phyloP scores from a whole-genome alignment of 2,888 invertebrate genomes.

The Silvanus unidentatus region DNA sequence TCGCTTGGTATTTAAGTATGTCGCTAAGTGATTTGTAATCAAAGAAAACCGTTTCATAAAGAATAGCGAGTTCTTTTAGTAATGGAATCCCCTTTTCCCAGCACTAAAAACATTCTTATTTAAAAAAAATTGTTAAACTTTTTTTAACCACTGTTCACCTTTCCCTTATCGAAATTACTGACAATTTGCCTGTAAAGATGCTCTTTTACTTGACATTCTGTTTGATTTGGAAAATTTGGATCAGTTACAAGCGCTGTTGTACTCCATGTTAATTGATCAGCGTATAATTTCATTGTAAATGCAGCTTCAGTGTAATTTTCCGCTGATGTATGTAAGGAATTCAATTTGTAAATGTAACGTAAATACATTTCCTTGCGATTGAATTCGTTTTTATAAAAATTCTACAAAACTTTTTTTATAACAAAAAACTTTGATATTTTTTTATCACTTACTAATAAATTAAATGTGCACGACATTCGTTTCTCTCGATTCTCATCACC shows the following conservation, averaged over 20 bases:
- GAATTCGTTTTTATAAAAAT: conserved; percentile 94
- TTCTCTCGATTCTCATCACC: conserved; percentile 94
- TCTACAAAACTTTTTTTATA: conserved; percentile 50
- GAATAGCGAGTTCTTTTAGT: conserved; percentile 78
- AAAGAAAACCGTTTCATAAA: conserved; percentile 81
- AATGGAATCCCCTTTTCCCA: conserved; percentile 95
- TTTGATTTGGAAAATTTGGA: conserved; percentile 65
- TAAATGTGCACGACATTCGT: conserved; percentile 93
- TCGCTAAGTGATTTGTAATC: conserved; percentile 84
- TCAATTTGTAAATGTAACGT: conserved; percentile 90
- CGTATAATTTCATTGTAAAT: conserved; percentile 89
- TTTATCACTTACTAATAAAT: conserved; percentile 64
- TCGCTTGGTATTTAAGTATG: conserved; percentile 78
- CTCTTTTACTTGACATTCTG: conserved; percentile 88
- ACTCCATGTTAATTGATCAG: conserved; percentile 83
- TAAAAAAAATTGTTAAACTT: conserved; percentile 4
- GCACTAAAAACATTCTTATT: conserved; percentile 52
- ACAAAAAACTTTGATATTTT: not conserved
- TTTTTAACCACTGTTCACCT: conserved; percentile 53
- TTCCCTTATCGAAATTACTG: conserved; percentile 89
- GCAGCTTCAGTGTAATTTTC: conserved; percentile 94
- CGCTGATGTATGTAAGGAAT: conserved; percentile 84
- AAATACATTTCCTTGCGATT: conserved; percentile 94
- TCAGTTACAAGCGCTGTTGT: conserved; percentile 61
- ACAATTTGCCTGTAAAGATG: conserved; percentile 82